A percentile compares a stretch with the other conserved stretches of the same genome.
These are phyloP conservation scores for Habrosyne pyritoides DNA, from an alignment of 2,888 invertebrate genomes.

Conservation along the genomic window DNA sequence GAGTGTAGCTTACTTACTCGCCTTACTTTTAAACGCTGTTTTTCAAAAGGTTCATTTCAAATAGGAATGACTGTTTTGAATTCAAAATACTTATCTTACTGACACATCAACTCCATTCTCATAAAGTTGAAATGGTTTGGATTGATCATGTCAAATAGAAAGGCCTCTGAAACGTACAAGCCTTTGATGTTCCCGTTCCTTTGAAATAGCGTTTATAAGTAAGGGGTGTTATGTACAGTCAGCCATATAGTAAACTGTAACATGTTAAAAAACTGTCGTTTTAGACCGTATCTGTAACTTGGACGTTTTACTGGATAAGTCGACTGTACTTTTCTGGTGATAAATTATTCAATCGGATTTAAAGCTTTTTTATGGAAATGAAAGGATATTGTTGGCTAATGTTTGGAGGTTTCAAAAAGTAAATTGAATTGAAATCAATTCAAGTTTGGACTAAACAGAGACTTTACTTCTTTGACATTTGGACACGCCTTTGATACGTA, in stretches of 20 bases:
- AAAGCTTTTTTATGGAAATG: background rate
- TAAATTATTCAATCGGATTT: background rate
- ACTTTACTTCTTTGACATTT: background rate
- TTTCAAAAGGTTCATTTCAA: background rate
- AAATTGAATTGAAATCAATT: constrained; percentile 1
- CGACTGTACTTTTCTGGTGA: background rate
- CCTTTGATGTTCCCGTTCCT: no score
- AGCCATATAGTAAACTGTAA: background rate
- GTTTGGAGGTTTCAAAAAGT: background rate
- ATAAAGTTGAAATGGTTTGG: no score
- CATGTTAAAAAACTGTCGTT: constrained; percentile 1
- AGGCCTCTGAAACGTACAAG: background rate
- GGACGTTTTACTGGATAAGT: background rate
- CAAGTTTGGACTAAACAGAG: background rate
- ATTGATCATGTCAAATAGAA: no score
- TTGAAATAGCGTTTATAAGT: background rate
- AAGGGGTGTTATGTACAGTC: background rate
- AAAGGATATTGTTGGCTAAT: background rate
- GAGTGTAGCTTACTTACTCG: constrained; percentile 25
- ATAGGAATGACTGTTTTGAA: no score
- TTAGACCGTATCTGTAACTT: background rate
- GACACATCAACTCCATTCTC: no score
- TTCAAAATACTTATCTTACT: no score
- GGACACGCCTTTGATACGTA: constrained; percentile 16
- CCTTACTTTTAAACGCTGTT: constrained; percentile 12